Evolutionary conservation across 2,797 vertebrate species (phyloP), one percentile per base, ranked within the genome.

Genomic region (Coreius guichenoti): DNA sequence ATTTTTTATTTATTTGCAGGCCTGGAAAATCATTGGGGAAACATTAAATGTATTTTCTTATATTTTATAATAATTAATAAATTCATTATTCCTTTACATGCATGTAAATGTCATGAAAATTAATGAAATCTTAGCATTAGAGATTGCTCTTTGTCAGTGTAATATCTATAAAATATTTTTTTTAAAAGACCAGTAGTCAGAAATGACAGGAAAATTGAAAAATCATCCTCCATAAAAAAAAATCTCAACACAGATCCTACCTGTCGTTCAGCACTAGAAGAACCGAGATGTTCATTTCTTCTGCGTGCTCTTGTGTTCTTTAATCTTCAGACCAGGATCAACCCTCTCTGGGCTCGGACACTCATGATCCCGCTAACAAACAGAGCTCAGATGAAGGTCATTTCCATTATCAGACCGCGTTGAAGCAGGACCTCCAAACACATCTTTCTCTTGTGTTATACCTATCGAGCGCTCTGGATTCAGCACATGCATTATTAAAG

Each of bases 341-440:
- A 91, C 83, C 85, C 47, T 89, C 79, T 88, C 88, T 93, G 89
- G 90, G 87, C 70, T 31, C 72, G 88, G 43, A 56, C 49, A 75
- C 45, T 88, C 88, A 74, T 69, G 89, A 90, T 82, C 87, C 82
- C 78, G 67, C 70, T 84, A 84, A 88, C 87, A 83, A 89, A 90
- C 90, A 84, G 86, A 86, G 61, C 79, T 85, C 83, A 84, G 92
- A 92, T 93, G 91, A 93, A 91, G 93, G 92, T 92, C 91, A 92
- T 86, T 83, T 80, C 86, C 31, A 86, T 92, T 90, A 90, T 91
- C 51, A 47, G 73, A 84, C 56, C 23, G 0, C 56, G 9, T n/a
- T n/a, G 56, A 58, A 58, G 56, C 23, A 2, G 23, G 56, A 58
- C 72, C 47, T 68, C 19, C 68, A 87, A 36, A 83, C 47, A 36